Evolutionary conservation across 2,797 vertebrate species (phyloP), one percentile per base, ranked within the genome.

Genomic region (Artibeus jamaicensis): DNA sequence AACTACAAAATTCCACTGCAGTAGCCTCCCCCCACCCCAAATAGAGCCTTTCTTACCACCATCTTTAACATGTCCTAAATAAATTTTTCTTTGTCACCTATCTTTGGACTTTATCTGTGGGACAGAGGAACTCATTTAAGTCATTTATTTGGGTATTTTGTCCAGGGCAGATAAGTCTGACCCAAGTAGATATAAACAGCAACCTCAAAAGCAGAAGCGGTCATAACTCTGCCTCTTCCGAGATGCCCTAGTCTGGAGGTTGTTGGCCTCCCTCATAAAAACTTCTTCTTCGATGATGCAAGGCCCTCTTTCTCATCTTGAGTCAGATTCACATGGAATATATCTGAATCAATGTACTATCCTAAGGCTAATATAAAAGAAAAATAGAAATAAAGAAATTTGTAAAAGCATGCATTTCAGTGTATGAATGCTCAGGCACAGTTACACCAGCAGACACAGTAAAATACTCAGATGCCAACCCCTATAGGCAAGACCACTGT

Each of bases 381-480:
- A 44, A 95, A 90, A 86, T 21, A 53, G 84, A 93, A 89, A 71
- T 18, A 84, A 91, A 70, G 24, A 11, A 50, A 79, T 86, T 70
- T 83, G 16, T 93, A 82, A 55, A 77, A 29, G 46, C 24, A 44
- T 9, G 7, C 42, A 62, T 70, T 91, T 91, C 37, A 42, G 22
- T 73, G 14, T 53, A 53, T 46, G 65, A 71, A 73, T 55, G 26
- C 29, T 59, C 37, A 11, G 21, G 22, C 53, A n/a, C 62, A 57
- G 10, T 73, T 44, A 77, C 7, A 70, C 46, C 14, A 65, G 14
- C 19, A 46, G 68, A 59, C 48, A 73, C 3, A 18, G 6, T 5
- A 42, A 76, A 46, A 34, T 32, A 77, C 53, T 39, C 26, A 65
- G 55, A 68, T 84, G 44, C n/a, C 39, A 26, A 14, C 34, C 44